These are phyloP conservation scores for Leguminivora glycinivorella DNA, from an alignment of 1,140 invertebrate species.

Conservation along the genomic window DNA sequence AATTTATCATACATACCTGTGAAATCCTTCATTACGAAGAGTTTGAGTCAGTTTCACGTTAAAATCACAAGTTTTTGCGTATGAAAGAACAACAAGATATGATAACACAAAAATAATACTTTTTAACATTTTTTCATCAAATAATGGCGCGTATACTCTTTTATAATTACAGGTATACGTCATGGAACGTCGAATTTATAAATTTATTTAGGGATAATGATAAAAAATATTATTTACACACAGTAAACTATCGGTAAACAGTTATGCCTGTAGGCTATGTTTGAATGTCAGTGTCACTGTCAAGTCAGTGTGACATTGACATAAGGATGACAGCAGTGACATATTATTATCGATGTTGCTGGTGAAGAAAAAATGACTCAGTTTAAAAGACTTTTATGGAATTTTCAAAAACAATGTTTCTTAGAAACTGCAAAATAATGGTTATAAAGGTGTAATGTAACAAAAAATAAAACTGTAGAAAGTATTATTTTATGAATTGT, in stretches of 20 bases:
- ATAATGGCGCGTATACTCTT: background rate
- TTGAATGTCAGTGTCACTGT: background rate
- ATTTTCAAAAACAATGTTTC: too few relatives aligned
- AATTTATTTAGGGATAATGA: background rate
- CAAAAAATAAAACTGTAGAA: too few relatives aligned
- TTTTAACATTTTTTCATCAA: background rate
- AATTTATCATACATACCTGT: slow-evolving; percentile 48
- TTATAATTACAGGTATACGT: background rate
- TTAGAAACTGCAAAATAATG: too few relatives aligned
- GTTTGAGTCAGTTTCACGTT: slow-evolving; percentile 53
- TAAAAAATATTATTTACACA: background rate
- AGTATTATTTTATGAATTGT: too few relatives aligned
- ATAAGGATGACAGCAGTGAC: too few relatives aligned
- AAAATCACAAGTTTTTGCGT: slow-evolving; percentile 49
- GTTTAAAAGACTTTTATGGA: too few relatives aligned
- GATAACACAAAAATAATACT: slow-evolving; percentile 26
- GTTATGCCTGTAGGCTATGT: background rate
- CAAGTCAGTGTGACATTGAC: background rate
- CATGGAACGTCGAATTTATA: background rate
- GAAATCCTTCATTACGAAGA: slow-evolving; percentile 59
- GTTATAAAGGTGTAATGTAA: too few relatives aligned
- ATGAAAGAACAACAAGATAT: slow-evolving; percentile 29
- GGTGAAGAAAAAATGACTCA: background rate
- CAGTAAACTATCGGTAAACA: background rate
- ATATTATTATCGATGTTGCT: background rate